phyloP scores from a whole-genome alignment of 2,797 vertebrate species.

The Hydrophis major region DNA sequence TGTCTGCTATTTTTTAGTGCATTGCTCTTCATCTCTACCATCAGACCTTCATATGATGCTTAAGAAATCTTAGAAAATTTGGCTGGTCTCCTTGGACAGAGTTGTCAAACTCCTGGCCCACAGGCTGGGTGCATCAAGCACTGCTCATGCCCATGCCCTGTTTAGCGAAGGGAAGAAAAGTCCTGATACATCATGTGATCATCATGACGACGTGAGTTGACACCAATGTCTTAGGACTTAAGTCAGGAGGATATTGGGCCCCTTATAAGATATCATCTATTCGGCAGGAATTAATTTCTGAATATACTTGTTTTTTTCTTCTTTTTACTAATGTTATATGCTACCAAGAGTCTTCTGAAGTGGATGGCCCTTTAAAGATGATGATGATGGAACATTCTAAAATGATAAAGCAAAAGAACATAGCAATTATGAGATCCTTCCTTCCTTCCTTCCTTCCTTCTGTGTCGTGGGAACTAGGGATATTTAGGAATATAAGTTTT shows the following conservation, averaged over 20 bases:
- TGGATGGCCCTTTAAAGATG: not conserved
- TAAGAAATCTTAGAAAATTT: not conserved
- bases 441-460: not conserved
- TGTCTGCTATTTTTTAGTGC: not conserved
- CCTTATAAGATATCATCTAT: not conserved
- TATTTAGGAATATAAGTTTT: not conserved
- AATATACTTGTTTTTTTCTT: not conserved
- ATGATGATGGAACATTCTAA: not conserved
- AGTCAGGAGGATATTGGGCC: not conserved
- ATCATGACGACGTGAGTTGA: too few species aligned
- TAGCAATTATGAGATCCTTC: not conserved
- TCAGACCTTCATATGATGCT: not conserved
- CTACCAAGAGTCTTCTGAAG: not conserved
- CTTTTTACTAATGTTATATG: not conserved
- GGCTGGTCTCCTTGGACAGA: not conserved
- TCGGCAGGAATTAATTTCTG: not conserved
- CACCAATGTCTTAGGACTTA: not conserved
- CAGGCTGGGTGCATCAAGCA: too few species aligned
- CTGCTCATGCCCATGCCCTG: too few species aligned
- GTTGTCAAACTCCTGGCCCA: too few species aligned
- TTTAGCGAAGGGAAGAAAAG: too few species aligned
- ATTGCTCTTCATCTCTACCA: not conserved
- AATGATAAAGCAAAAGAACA: not conserved
- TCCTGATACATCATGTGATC: too few species aligned
- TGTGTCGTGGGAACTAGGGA: not conserved